phyloP scores from a whole-genome alignment of 2,113 vertebrate species.

The Phrynosoma blainvillii region DNA sequence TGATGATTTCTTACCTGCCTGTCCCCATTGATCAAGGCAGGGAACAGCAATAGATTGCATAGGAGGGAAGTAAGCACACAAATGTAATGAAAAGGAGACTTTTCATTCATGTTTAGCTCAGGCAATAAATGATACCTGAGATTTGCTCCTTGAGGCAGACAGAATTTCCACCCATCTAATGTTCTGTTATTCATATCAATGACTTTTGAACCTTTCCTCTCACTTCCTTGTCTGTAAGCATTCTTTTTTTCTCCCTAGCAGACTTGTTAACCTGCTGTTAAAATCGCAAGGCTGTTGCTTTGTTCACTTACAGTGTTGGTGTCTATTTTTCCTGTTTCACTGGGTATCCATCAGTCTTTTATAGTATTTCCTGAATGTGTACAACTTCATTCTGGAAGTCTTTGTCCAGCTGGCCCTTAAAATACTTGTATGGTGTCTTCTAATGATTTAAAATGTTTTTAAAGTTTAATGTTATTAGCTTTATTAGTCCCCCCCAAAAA shows the following conservation, averaged over 20 bases:
- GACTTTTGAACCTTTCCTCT: not conserved
- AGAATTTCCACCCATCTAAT: not conserved
- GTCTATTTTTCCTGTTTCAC: slow-evolving; percentile 33
- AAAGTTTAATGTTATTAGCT: no score
- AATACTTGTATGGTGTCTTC: accelerated
- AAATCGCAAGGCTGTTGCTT: slow-evolving; percentile 8
- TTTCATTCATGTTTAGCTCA: not conserved
- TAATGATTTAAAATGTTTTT: no score
- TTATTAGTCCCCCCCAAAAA: no score
- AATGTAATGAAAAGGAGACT: not conserved
- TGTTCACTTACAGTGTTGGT: slow-evolving; percentile 6
- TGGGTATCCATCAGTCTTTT: not conserved
- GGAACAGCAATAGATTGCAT: no score
- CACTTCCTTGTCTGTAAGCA: not conserved
- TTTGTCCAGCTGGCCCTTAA: not conserved
- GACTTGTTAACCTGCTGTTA: slow-evolving; percentile 11
- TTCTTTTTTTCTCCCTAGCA: not conserved
- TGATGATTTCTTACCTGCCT: no score
- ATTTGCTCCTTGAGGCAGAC: not conserved
- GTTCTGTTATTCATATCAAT: not conserved
- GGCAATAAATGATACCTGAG: not conserved
- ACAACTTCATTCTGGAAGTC: slow-evolving; percentile 6
- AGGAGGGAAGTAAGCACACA: not conserved
- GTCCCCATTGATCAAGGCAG: no score
- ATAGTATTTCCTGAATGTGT: slow-evolving; percentile 2